phyloP scores from a whole-genome alignment of 1,140 invertebrate species.

The Papilio helenus region DNA sequence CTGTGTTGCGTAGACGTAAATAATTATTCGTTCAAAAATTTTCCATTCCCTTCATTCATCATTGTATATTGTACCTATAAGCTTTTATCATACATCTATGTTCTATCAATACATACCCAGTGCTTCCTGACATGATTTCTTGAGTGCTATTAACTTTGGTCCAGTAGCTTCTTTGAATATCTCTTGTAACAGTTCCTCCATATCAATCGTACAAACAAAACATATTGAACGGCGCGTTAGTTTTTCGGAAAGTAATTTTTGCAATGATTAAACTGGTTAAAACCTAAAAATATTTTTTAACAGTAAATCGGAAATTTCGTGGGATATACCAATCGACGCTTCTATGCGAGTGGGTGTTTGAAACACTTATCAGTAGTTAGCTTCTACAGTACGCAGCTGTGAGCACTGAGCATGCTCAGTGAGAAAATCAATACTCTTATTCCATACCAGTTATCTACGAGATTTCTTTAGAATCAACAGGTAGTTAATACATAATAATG shows the following conservation, averaged over 20 bases:
- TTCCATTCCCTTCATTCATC: background rate
- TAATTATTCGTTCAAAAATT: background rate
- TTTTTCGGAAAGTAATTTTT: background rate
- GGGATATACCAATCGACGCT: background rate
- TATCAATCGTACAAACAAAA: constrained; percentile 69
- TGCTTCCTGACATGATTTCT: constrained; percentile 91
- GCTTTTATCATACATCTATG: background rate
- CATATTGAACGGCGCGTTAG: constrained; percentile 44
- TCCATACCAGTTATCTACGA: constrained; percentile 39
- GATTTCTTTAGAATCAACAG: constrained; percentile 56
- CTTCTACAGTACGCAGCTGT: constrained; percentile 42
- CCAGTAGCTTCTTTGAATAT: constrained; percentile 90
- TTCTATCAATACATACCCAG: constrained; percentile 84
- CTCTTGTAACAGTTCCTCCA: constrained; percentile 93
- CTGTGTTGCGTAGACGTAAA: background rate
- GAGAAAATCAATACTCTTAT: constrained; percentile 61
- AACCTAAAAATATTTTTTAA: constrained; percentile 1
- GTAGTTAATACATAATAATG: constrained; percentile 41
- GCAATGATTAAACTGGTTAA: background rate
- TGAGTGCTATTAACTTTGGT: constrained; percentile 87
- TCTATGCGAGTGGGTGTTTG: constrained; percentile 53
- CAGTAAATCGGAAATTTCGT: background rate
- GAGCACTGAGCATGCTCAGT: constrained; percentile 65
- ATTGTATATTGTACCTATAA: background rate
- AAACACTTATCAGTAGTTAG: constrained; percentile 53